Base-by-base conservation (phyloP, 2,113 vertebrate species). In the Chionodraco myersi region DNA sequence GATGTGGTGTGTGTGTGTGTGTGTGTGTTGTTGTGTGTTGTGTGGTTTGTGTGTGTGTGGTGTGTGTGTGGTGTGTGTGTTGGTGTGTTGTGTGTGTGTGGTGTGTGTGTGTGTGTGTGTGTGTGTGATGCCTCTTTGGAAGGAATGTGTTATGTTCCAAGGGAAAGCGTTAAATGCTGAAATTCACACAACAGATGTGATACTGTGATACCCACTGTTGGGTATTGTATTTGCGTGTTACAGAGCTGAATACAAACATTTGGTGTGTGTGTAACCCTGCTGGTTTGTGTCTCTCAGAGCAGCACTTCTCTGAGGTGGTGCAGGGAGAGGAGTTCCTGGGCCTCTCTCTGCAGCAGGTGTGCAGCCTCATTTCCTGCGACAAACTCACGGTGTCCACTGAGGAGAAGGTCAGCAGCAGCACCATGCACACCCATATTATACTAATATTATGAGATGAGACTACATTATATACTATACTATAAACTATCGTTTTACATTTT, bases 301-400 rank as follows among this genome's bases (percentile, higher is more conserved):
- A 98, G 95, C 97, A 98, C 91, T 99, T 99, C 82, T 94, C 94
- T 16, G 97, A 99, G 78, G 98, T 99, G 93, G 97, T 98, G 95
- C 94, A 97, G 90, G 96, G 97, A 62, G 98, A 99, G 94, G 98
- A 99, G 94, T 99, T 97, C 92, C 95, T 98, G 90, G 95, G 95
- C 83, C 95, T 99, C 72, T 96, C 95, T 84, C 94, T 99, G 94
- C 97, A 98, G 95, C 98, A 99, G 90, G 96, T 99, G 83, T 98
- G 97, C 96, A 95, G 95, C 91, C 96, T 99, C 86, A 97, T 99
- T 93, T 96, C 98, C 85, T 98, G 98, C 41, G 98, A 99, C 92
- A 98, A 97, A 86, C 96, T 99, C 86, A 99, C 97, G 0, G 97
- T 99, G 75, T 96, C 97, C 84, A 97, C 97, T 11, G 98, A 99